Evolutionary conservation across 1,140 invertebrate species (phyloP).

Genomic region (Drosophila ohnishii): DNA sequence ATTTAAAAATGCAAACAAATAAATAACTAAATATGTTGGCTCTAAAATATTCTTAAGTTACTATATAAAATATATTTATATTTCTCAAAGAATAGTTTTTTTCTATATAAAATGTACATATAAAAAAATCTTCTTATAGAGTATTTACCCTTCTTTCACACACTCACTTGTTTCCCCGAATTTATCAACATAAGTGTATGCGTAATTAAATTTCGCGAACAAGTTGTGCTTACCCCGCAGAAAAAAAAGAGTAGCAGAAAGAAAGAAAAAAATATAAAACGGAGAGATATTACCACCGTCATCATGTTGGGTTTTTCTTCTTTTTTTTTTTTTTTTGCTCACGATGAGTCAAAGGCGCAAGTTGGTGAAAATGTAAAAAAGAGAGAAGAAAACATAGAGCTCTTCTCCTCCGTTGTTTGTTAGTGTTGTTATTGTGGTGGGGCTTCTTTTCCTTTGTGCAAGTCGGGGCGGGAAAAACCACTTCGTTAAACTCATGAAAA

Average conservation of each 20-base stretch:
- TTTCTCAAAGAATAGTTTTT: not conserved
- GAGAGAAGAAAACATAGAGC: not conserved
- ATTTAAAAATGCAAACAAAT: not conserved
- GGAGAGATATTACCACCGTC: slow-evolving; percentile 24
- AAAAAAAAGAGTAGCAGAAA: slow-evolving; percentile 17
- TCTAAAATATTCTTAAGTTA: not conserved
- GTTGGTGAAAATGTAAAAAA: slow-evolving; percentile 22
- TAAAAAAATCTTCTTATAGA: not conserved
- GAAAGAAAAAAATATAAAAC: slow-evolving; percentile 3
- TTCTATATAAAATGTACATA: slow-evolving; percentile 1
- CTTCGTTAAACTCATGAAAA: slow-evolving; percentile 80
- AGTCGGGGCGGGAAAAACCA: slow-evolving; percentile 41
- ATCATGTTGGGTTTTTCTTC: slow-evolving; percentile 23
- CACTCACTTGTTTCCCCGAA: slow-evolving; percentile 8
- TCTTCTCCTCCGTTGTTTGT: slow-evolving; percentile 37
- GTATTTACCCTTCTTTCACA: slow-evolving; percentile 9
- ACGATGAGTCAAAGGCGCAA: slow-evolving; percentile 47
- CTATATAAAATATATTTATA: not conserved
- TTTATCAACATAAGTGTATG: slow-evolving; percentile 36
- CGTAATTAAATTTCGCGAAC: slow-evolving; percentile 46
- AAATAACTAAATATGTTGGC: too few species aligned
- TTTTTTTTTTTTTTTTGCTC: slow-evolving; percentile 3
- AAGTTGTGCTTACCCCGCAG: slow-evolving; percentile 36
- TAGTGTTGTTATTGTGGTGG: slow-evolving; percentile 60
- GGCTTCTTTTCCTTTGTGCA: slow-evolving; percentile 46